Conservation (phyloP, 1,140 invertebrate genomes). For the Cydia splendana region DNA sequence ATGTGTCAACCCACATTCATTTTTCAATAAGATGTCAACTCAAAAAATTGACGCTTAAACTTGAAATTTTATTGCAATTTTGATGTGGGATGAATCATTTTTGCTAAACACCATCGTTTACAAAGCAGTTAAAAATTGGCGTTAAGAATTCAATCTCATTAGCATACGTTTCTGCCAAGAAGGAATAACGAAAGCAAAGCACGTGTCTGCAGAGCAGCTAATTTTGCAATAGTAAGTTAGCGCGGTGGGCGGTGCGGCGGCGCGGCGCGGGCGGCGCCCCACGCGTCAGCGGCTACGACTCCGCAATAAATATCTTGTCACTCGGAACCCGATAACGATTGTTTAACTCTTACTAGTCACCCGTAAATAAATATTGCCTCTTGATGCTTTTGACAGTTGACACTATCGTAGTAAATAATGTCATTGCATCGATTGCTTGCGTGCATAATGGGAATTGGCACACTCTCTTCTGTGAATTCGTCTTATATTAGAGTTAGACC, state of each 20-base stretch:
- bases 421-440: not conserved
- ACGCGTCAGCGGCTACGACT: slow-evolving; percentile 39
- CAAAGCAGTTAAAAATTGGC: not conserved
- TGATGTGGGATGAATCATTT: no score
- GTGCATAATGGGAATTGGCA: not conserved
- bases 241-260: slow-evolving; percentile 12
- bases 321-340: slow-evolving; percentile 47
- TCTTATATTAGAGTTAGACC: no score
- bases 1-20: no score
- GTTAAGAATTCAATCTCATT: not conserved
- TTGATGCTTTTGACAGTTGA: slow-evolving; percentile 41
- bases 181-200: not conserved
- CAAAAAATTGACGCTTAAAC: no score
- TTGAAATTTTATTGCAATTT: no score
- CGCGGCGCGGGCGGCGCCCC: slow-evolving; percentile 37
- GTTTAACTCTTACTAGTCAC: slow-evolving; percentile 38
- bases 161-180: not conserved
- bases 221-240: slow-evolving; percentile 34
- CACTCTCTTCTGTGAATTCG: not conserved
- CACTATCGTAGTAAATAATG: slow-evolving; percentile 35
- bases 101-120: no score
- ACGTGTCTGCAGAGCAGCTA: slow-evolving; percentile 14
- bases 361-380: slow-evolving; percentile 40
- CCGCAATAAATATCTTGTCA: slow-evolving; percentile 40
- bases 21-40: no score